phyloP scores from a whole-genome alignment of 2,888 invertebrate genomes.

The Strigamia transsilvanica region DNA sequence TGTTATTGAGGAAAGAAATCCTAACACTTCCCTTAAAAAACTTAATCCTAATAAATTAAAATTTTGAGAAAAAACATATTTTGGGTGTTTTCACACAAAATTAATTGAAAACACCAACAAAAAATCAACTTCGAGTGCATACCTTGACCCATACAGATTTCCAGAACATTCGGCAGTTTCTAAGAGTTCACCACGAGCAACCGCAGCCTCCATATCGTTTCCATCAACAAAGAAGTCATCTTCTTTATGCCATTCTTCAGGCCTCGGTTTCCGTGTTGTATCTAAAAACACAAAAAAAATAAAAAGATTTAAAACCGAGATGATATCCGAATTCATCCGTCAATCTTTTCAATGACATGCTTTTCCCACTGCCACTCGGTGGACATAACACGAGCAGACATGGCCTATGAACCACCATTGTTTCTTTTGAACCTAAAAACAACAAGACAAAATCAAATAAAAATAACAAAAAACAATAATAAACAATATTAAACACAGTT shows the following conservation, averaged over 20 bases:
- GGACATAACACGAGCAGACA: constrained; percentile 91
- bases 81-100: too few species aligned
- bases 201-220: constrained; percentile 78
- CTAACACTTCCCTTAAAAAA: too few species aligned
- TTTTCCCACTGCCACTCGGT: constrained; percentile 96
- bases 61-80: too few species aligned
- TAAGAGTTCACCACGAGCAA: constrained; percentile 84
- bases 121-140: constrained; percentile 24
- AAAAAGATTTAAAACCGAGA: constrained; percentile 90
- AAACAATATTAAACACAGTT: too few species aligned
- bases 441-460: not conserved
- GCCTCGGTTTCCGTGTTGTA: constrained; percentile 68
- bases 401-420: constrained; percentile 61
- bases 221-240: constrained; percentile 88
- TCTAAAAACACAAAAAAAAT: constrained; percentile 61
- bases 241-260: constrained; percentile 66
- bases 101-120: constrained; percentile 32
- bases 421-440: not conserved
- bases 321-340: constrained; percentile 86
- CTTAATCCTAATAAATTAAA: too few species aligned
- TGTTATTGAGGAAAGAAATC: not conserved
- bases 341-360: constrained; percentile 85
- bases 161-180: constrained; percentile 92
- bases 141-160: constrained; percentile 97
- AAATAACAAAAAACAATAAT: not conserved